These are phyloP conservation scores for Chionis minor DNA, from an alignment of 2,113 vertebrate genomes.

Conservation along the genomic window DNA sequence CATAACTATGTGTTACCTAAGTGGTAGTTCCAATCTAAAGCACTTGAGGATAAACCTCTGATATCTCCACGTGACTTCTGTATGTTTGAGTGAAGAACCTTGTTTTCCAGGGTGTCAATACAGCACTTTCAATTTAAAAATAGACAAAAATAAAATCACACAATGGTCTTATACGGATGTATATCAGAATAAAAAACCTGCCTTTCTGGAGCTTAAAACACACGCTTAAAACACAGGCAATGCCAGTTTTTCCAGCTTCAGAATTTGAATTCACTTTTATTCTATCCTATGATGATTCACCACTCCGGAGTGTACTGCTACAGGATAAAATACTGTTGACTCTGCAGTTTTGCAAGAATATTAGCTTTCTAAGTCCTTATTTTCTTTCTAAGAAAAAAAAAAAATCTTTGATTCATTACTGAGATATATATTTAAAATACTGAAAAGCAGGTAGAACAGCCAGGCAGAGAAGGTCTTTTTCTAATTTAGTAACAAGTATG, in stretches of 20 bases:
- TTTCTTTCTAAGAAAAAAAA: background rate
- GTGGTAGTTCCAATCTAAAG: background rate
- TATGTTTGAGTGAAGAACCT: background rate
- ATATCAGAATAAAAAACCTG: background rate
- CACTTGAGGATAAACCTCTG: background rate
- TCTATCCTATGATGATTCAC: background rate
- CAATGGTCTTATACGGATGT: background rate
- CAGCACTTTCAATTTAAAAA: background rate
- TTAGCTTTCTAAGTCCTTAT: background rate
- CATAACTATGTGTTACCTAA: fast-evolving
- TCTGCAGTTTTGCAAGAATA: background rate
- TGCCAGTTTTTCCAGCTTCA: background rate
- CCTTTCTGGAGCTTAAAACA: background rate
- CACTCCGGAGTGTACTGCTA: background rate
- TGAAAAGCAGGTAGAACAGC: background rate
- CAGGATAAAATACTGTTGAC: background rate
- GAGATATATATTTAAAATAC: background rate
- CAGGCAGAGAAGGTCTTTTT: background rate
- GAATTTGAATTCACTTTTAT: background rate
- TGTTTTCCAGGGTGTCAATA: background rate
- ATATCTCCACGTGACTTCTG: background rate
- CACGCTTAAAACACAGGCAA: background rate
- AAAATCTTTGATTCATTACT: background rate
- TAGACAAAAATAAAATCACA: background rate
- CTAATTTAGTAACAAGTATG: background rate